These are phyloP conservation scores for Chirona hameri DNA, from an alignment of 2,888 invertebrate genomes.

Conservation along the genomic window DNA sequence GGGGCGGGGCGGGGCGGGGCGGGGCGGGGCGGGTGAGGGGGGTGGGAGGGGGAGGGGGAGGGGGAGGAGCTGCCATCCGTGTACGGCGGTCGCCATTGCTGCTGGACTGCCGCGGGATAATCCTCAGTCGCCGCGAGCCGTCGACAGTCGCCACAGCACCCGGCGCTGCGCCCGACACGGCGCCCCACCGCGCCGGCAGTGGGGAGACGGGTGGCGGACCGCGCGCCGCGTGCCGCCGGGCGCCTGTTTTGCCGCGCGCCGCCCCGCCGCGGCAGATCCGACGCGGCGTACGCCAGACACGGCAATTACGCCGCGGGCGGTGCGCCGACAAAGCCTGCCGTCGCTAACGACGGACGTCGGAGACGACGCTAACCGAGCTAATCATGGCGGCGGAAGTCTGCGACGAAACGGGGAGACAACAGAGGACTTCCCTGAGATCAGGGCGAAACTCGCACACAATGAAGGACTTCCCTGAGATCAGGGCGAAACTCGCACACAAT, in stretches of 20 bases:
- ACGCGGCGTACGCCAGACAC: constrained; percentile 1
- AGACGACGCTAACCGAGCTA: not conserved
- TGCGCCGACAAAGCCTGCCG: not conserved
- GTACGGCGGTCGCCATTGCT: too few relatives aligned
- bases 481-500: too few relatives aligned
- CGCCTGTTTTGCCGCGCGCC: constrained; percentile 30
- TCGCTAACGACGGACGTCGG: not conserved
- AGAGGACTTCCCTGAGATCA: not conserved
- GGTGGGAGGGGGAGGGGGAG: too few relatives aligned
- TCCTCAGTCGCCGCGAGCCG: too few relatives aligned
- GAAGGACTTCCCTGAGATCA: too few relatives aligned
- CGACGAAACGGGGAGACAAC: not conserved
- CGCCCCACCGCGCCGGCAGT: constrained; percentile 31
- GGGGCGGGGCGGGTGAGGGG: too few relatives aligned
- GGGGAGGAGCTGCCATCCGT: too few relatives aligned
- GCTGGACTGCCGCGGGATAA: too few relatives aligned
- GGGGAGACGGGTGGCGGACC: not conserved
- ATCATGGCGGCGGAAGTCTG: not conserved
- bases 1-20: too few relatives aligned
- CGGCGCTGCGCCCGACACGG: too few relatives aligned
- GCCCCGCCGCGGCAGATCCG: not conserved
- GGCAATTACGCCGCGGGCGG: constrained; percentile 3
- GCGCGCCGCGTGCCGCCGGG: constrained; percentile 37
- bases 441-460: too few relatives aligned
- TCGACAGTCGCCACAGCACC: too few relatives aligned